Base-by-base conservation (phyloP, 23 tunicate genomes). In the Ciona savignyi region DNA sequence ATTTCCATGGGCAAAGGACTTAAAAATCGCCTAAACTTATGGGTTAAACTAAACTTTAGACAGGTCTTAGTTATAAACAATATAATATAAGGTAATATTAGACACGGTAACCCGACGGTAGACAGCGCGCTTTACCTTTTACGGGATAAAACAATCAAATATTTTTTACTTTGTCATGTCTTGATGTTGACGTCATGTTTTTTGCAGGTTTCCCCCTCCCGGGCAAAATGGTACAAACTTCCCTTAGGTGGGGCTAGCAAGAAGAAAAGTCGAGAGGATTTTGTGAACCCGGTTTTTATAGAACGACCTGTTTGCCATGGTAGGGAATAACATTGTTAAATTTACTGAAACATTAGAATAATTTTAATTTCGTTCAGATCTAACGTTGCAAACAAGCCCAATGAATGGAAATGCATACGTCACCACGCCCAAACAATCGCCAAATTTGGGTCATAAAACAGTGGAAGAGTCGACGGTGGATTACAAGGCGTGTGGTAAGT, bases 381-480 rank as follows among this genome's bases (percentile, higher is more conserved):
- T 75, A 61, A 21, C 34, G 1, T 25, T 77, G 19, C 70, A 77
- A 27, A 76, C 73, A 34, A 63, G 63, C 33, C 77, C 63, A 23
- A 27, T 25, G 25, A 81, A 42, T 42, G 56, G 78, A 67, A 81
- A 81, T 66, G 63, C 73, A 0, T 81, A 81, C 78, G 85, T 72
- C 26, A 29, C 51, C 33, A 32, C 70, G 30, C 25, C 27, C 25
- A 30, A 25, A 2, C 34, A 62, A 24, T 24, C 62, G 48, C 56
- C 30, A 49, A 1, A 28, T 0, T 62, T 35, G 26, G 24, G 30
- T 23, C 48, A 81, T 25, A 81, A 73, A 80, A n/a, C n/a, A 27
- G 85, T 81, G 2, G 85, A 81, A 65, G 33, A 81, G 35, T 66
- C 78, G 32, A 81, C 85, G 24, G 24, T 81, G 27, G 85, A 65